A percentile compares a stretch with the other conserved stretches of the same genome.
Evolutionary conservation across 2,888 invertebrate genomes (phyloP).

Genomic region (Zelleria hepariella): DNA sequence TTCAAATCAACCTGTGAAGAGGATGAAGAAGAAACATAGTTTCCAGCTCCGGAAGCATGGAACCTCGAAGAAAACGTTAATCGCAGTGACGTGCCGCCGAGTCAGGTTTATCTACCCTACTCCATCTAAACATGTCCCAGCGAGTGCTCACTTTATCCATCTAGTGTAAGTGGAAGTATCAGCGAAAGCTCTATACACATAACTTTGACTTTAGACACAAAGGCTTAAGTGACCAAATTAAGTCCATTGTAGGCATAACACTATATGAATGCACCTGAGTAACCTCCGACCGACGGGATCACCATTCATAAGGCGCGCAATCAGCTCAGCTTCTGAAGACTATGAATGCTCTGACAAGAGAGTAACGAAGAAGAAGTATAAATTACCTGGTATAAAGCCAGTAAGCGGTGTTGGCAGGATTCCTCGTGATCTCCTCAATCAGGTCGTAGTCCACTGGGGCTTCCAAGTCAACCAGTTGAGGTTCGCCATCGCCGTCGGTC

Average conservation of each 20-base stretch:
- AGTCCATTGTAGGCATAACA: neutral
- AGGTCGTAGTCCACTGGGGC: constrained; percentile 26
- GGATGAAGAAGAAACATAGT: too few species aligned
- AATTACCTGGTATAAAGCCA: constrained; percentile 25
- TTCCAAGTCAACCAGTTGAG: constrained; percentile 32
- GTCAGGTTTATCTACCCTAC: too few species aligned
- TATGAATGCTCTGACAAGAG: too few species aligned
- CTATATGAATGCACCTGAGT: too few species aligned
- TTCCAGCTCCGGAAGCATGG: too few species aligned
- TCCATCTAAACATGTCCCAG: too few species aligned
- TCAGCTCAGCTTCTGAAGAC: too few species aligned
- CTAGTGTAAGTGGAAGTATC: neutral
- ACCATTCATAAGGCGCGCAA: neutral
- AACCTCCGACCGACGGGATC: neutral
- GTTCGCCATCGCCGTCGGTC: constrained; percentile 27
- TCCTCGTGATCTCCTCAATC: constrained; percentile 26
- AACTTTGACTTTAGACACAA: too few species aligned
- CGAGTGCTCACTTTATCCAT: neutral
- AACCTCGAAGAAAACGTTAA: neutral
- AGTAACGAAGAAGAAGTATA: too few species aligned
- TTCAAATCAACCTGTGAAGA: too few species aligned
- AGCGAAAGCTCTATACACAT: too few species aligned
- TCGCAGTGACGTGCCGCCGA: neutral
- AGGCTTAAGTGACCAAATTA: neutral
- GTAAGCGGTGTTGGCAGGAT: constrained; percentile 32